phyloP scores from a whole-genome alignment of 2,113 vertebrate genomes.

The Halichoerus grypus region DNA sequence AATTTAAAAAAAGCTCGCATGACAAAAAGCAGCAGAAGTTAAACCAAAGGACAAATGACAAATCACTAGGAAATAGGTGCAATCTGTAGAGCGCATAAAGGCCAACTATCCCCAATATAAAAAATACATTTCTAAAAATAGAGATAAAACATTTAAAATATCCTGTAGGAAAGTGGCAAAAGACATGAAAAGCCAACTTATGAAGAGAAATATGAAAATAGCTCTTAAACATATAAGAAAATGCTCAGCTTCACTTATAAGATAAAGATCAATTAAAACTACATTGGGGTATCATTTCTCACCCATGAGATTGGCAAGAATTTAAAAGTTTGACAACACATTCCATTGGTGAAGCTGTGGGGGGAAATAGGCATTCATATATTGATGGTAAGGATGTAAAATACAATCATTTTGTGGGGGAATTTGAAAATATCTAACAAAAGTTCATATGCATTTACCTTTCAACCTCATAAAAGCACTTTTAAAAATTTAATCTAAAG shows the following conservation, averaged over 20 bases:
- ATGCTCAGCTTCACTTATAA: not conserved
- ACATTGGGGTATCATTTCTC: not conserved
- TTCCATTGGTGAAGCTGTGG: not conserved
- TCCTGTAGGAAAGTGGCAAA: not conserved
- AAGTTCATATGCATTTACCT: not conserved
- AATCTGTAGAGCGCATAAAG: not conserved
- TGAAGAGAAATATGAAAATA: not conserved
- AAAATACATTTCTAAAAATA: not conserved
- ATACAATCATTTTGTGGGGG: not conserved
- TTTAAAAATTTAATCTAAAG: not conserved
- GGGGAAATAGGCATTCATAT: not conserved
- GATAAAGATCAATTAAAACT: not conserved
- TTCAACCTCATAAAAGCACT: not conserved
- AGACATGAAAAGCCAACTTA: not conserved
- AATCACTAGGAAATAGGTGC: not conserved
- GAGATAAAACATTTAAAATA: not conserved
- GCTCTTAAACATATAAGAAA: not conserved
- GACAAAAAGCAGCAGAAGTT: not conserved
- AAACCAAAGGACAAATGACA: not conserved
- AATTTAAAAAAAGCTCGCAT: not conserved
- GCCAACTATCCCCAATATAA: not conserved
- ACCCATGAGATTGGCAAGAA: not conserved
- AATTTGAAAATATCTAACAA: not conserved
- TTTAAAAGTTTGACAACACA: not conserved
- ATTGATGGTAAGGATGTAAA: not conserved